These are phyloP conservation scores for Poecile atricapillus DNA, from an alignment of 2,113 vertebrate genomes.

Conservation along the genomic window DNA sequence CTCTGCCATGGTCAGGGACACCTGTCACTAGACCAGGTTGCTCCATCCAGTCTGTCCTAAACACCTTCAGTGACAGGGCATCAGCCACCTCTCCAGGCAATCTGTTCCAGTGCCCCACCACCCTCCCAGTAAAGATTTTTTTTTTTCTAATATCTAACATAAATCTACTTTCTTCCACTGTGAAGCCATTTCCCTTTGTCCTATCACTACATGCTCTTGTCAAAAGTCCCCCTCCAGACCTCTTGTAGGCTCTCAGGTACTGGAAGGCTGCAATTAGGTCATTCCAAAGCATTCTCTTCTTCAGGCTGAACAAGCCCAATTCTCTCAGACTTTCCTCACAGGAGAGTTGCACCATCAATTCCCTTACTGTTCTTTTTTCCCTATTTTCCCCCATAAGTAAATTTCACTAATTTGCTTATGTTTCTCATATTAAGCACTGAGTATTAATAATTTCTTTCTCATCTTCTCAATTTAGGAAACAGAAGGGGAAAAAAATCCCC, in stretches of 20 bases:
- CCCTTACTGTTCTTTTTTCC: neutral
- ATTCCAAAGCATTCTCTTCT: neutral
- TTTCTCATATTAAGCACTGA: neutral
- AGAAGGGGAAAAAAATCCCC: neutral
- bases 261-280: neutral
- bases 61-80: neutral
- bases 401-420: neutral
- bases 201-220: neutral
- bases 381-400: too few relatives aligned
- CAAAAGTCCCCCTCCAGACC: neutral
- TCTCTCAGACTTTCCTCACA: neutral
- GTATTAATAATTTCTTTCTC: neutral
- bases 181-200: neutral
- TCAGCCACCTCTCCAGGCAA: neutral
- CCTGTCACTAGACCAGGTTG: neutral
- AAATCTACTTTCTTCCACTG: neutral
- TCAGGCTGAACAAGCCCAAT: neutral
- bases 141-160: neutral
- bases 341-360: neutral
- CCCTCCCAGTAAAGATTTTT: neutral
- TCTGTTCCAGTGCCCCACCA: neutral
- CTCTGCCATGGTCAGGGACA: neutral
- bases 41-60: neutral
- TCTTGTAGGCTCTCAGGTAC: neutral
- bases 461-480: neutral